Base-by-base conservation (phyloP, 2,113 vertebrate genomes). In the Tachycineta bicolor region DNA sequence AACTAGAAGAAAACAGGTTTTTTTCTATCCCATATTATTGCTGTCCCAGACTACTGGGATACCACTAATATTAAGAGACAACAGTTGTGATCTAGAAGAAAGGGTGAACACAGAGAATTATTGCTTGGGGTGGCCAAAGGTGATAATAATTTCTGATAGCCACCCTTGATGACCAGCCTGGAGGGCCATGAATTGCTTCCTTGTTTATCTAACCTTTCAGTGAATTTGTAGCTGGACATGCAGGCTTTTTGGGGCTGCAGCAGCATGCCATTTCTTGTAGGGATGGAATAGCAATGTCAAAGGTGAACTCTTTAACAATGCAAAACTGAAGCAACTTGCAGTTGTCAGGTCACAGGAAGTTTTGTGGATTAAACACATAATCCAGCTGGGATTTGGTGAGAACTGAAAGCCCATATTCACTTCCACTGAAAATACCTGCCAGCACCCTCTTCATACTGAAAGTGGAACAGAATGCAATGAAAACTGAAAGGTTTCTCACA, bases 1-100 rank as follows among this genome's bases (percentile, higher is more conserved):
- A 80, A 59, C 5, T 17, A 64, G 37, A 5, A 59, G n/a, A 46
- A 53, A 9, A 2, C 6, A 3, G 1, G 0, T 7, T 34, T 74
- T 56, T 31, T 76, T 59, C 29, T 75, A 9, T 79, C 26, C 34
- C 25, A 76, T 39, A 28, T 21, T 22, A 12, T 21, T 53, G 15
- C 6, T 34, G 13, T 69, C 11, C 18, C 19, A 43, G 34, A 24
- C 14, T 55, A 46, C 26, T 71, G 46, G 28, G 50, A 49, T 47
- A n/a, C n/a, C 41, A 16, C 34, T 29, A 62, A 16, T 73, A 53
- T 37, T 56, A 75, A 56, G 33, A 73, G 18, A 28, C 10, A 33
- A 34, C 12, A 59, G 23, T 4, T 86, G 46, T 88, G 41, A 49
- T 69, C 29, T 67, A 59, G 82, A 69, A 68, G 33, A 52, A 87